Percentiles rank a stretch among this genome's conserved stretches.
Conservation (phyloP, 2,888 invertebrate species). For the Standfussiana lucernea region DNA sequence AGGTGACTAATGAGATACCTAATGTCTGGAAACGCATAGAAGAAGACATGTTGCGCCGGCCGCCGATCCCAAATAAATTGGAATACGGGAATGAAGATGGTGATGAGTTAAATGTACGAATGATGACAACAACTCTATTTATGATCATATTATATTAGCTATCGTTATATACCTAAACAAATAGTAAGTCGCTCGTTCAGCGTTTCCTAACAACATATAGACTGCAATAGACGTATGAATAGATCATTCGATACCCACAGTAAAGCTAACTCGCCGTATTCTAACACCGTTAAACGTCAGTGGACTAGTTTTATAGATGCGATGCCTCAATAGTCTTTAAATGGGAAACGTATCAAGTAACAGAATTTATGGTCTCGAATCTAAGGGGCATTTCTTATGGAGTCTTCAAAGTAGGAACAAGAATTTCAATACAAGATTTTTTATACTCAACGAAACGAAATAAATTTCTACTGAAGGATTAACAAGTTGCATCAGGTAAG, state of each 20-base stretch:
- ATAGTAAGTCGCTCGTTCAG: not conserved
- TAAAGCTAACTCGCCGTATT: slow-evolving; percentile 65
- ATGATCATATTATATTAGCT: not conserved
- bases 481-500: not conserved
- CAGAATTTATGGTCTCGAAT: slow-evolving; percentile 43
- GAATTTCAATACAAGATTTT: not conserved
- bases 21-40: not conserved
- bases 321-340: slow-evolving; percentile 45
- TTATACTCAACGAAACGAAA: not conserved
- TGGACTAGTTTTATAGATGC: slow-evolving; percentile 63
- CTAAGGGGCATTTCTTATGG: slow-evolving; percentile 10
- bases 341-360: slow-evolving; percentile 55
- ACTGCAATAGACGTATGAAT: slow-evolving; percentile 75
- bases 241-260: slow-evolving; percentile 71
- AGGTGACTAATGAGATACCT: not conserved
- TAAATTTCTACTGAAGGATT: not conserved
- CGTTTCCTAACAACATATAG: slow-evolving; percentile 6
- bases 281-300: slow-evolving; percentile 74
- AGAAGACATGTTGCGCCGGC: not conserved
- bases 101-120: not conserved
- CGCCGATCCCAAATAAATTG: not conserved
- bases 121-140: not conserved
- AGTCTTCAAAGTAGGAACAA: not conserved
- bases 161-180: not conserved
- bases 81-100: not conserved